Conservation (phyloP, 1,140 invertebrate genomes). For the Saccostrea cuccullata region DNA sequence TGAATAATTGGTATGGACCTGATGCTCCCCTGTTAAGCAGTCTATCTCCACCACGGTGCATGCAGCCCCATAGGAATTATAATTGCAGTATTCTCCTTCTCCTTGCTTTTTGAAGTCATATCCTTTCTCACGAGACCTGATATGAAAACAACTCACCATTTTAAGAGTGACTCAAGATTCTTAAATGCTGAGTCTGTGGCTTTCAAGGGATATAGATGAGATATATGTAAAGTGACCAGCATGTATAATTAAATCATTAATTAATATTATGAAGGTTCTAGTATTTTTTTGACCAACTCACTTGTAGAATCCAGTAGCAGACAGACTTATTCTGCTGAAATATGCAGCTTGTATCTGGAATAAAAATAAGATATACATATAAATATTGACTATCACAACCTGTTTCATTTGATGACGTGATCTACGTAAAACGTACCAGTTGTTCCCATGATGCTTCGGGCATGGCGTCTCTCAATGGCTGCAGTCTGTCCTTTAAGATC, state of each 20-base stretch:
- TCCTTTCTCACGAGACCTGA: not conserved
- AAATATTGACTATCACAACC: not conserved
- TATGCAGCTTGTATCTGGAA: slow-evolving; percentile 83
- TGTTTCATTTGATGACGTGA: not conserved
- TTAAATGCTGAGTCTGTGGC: no score
- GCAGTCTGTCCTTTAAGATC: slow-evolving; percentile 29
- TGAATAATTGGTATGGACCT: slow-evolving; percentile 53
- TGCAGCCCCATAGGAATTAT: slow-evolving; percentile 59
- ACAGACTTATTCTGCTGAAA: slow-evolving; percentile 88
- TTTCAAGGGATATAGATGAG: no score
- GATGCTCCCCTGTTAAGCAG: slow-evolving; percentile 80
- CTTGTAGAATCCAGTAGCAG: slow-evolving; percentile 90
- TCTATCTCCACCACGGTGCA: slow-evolving; percentile 79
- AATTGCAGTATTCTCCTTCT: slow-evolving; percentile 26
- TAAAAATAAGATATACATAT: not conserved
- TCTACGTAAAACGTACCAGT: slow-evolving; percentile 82
- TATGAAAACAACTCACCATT: not conserved
- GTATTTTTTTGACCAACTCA: slow-evolving; percentile 48
- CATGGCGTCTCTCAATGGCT: slow-evolving; percentile 86
- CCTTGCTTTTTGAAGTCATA: slow-evolving; percentile 8
- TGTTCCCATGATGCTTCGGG: slow-evolving; percentile 90
- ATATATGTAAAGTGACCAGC: no score
- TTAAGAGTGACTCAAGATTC: no score
- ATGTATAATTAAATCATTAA: no score
- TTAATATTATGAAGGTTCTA: no score